Conservation (phyloP, 2,113 vertebrate genomes). For the Nibea coibor region DNA sequence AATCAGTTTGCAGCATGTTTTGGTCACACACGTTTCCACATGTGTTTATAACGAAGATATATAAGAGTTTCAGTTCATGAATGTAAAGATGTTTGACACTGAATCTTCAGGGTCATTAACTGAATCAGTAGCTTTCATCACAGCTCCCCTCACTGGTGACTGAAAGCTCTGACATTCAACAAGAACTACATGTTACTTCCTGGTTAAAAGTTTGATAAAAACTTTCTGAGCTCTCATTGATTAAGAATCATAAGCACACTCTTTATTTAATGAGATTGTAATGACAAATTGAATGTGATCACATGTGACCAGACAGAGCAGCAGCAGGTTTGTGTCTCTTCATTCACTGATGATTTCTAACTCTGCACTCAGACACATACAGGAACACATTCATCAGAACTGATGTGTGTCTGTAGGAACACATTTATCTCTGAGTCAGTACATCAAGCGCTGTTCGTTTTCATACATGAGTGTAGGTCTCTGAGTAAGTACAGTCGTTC, state of each 20-base stretch:
- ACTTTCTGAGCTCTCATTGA: too few species aligned
- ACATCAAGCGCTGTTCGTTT: not conserved
- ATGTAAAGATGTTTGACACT: not conserved
- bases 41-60: too few species aligned
- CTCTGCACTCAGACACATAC: not conserved
- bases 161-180: not conserved
- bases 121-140: not conserved
- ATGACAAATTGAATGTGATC: too few species aligned
- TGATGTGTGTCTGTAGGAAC: not conserved
- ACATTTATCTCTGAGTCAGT: not conserved
- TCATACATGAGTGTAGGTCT: slow-evolving; percentile 10
- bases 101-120: not conserved
- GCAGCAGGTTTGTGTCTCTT: not conserved
- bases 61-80: too few species aligned
- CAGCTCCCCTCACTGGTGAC: not conserved
- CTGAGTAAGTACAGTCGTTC: not conserved
- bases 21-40: too few species aligned
- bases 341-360: not conserved
- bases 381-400: not conserved
- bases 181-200: not conserved
- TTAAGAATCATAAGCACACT: too few species aligned
- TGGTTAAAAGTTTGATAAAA: not conserved
- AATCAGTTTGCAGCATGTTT: too few species aligned
- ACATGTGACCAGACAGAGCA: too few species aligned
- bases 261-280: too few species aligned